Evolutionary conservation across 92 coral and sea anemone genomes (phyloP), one percentile per base, ranked within the genome.

Genomic region (Phenganax subtilis): DNA sequence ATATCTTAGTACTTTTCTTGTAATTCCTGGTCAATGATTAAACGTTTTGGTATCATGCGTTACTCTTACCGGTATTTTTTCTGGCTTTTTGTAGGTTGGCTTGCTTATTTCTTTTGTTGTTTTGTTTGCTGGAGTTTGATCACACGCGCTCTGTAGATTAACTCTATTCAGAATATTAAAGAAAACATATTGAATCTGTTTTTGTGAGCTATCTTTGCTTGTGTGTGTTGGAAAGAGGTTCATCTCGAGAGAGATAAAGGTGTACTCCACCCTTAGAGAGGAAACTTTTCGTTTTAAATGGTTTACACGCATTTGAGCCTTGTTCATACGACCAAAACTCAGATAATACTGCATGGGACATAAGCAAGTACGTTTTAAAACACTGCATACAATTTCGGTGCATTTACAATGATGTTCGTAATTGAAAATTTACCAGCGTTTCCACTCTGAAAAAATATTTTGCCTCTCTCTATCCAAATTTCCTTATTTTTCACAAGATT

Each of bases 131-230:
- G 16, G 82, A 60, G 82, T 78, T 76, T 76, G 69, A 60, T 76
- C 47, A 17, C 54, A 73, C 51, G 30, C 54, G 65, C 82, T 65
- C 71, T 78, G 51, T 16, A 78, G 82, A 61, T 78, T 78, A 58
- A 57, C 82, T 78, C 28, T 78, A 78, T 78, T 65, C 72, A 78
- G 16, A 78, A 15, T 14, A 78, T 57, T 76, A 76, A 76, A 76
- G 57, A 58, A 57, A 76, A 76, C 72, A 60, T 7, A 78, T 78
- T 53, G 47, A 78, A 37, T 28, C 28, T 3, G 15, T 76, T 51
- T 56, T 76, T 59, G 37, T 11, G 12, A 16, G 75, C 51, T 37
- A 5, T 71, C 54, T 29, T 37, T 16, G 51, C 3, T 30, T 71
- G 14, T 55, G 6, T n/a, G 75, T 16, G 25, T 29, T 37, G 31